Conservation (phyloP, 2,888 invertebrate species). For the Machimus rusticus region DNA sequence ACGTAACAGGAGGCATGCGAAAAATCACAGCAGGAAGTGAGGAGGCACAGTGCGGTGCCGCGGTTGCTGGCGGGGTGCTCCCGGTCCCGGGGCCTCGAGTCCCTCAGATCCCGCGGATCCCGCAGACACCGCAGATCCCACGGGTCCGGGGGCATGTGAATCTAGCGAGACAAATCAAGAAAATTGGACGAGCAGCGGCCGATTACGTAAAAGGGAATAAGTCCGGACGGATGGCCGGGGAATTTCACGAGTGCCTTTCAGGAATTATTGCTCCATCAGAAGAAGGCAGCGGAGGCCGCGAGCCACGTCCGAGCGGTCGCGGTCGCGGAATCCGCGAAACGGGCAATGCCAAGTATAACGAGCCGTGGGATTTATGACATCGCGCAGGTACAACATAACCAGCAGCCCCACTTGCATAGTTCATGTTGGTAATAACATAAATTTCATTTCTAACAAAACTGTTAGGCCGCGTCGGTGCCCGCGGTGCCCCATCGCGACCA, state of each 20-base stretch:
- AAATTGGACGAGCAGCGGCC: slow-evolving; percentile 24
- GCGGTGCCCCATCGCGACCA: not conserved
- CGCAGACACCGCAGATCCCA: no score
- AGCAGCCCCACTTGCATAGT: slow-evolving; percentile 17
- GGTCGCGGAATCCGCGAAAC: not conserved
- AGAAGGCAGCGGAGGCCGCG: not conserved
- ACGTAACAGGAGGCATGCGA: slow-evolving; percentile 26
- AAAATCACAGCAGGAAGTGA: slow-evolving; percentile 14
- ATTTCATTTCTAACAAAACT: slow-evolving; percentile 24
- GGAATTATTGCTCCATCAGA: slow-evolving; percentile 18
- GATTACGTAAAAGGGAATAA: slow-evolving; percentile 36
- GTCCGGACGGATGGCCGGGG: slow-evolving; percentile 15
- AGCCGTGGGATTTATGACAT: slow-evolving; percentile 39
- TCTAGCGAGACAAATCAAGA: slow-evolving; percentile 25
- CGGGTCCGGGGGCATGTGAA: not conserved
- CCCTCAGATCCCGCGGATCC: no score
- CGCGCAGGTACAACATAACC: slow-evolving; percentile 25
- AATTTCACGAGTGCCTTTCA: slow-evolving; percentile 28
- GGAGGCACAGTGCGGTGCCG: not conserved
- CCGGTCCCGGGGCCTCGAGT: no score
- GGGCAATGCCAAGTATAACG: slow-evolving; percentile 40
- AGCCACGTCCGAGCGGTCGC: not conserved
- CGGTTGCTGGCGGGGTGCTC: not conserved
- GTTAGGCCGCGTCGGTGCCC: not conserved
- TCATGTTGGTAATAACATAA: slow-evolving; percentile 37